These are phyloP conservation scores for Zophobas morio DNA, from an alignment of 1,140 invertebrate species.

Conservation along the genomic window DNA sequence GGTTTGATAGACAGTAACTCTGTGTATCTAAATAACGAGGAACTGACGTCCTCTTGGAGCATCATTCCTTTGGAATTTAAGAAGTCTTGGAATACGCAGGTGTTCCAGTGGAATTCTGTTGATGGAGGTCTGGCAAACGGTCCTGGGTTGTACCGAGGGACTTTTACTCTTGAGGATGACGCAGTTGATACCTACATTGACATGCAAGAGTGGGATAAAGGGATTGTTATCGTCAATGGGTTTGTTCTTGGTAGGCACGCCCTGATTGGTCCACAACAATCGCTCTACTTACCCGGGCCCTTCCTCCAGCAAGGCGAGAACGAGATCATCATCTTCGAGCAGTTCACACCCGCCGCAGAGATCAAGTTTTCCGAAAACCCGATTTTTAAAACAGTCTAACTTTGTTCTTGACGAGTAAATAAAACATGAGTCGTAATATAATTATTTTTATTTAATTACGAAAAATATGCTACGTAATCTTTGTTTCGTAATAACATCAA, in stretches of 20 bases:
- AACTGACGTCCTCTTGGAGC: slow-evolving; percentile 67
- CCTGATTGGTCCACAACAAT: slow-evolving; percentile 70
- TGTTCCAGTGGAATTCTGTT: slow-evolving; percentile 36
- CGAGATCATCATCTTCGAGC: slow-evolving; percentile 63
- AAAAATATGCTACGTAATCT: slow-evolving; percentile 64
- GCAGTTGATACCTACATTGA: slow-evolving; percentile 62
- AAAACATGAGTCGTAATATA: slow-evolving; percentile 3
- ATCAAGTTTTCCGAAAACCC: slow-evolving; percentile 48
- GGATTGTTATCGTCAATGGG: slow-evolving; percentile 76
- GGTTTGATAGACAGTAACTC: slow-evolving; percentile 68
- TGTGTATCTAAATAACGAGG: slow-evolving; percentile 67
- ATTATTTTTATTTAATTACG: slow-evolving; percentile 62
- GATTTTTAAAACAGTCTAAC: slow-evolving; percentile 5
- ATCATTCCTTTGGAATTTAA: slow-evolving; percentile 71
- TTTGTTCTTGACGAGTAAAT: background rate
- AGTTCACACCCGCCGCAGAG: slow-evolving; percentile 49
- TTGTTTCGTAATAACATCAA: slow-evolving; percentile 60
- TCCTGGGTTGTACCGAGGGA: slow-evolving; percentile 61
- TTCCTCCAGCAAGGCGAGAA: slow-evolving; percentile 69
- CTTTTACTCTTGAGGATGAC: slow-evolving; percentile 37
- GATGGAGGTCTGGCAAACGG: slow-evolving; percentile 44
- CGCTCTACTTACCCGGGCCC: slow-evolving; percentile 73
- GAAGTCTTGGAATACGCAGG: slow-evolving; percentile 59
- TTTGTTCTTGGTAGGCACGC: slow-evolving; percentile 75
- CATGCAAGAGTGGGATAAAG: slow-evolving; percentile 68